These are phyloP conservation scores for Acrobasis suavella DNA, from an alignment of 2,888 invertebrate species.

Conservation along the genomic window DNA sequence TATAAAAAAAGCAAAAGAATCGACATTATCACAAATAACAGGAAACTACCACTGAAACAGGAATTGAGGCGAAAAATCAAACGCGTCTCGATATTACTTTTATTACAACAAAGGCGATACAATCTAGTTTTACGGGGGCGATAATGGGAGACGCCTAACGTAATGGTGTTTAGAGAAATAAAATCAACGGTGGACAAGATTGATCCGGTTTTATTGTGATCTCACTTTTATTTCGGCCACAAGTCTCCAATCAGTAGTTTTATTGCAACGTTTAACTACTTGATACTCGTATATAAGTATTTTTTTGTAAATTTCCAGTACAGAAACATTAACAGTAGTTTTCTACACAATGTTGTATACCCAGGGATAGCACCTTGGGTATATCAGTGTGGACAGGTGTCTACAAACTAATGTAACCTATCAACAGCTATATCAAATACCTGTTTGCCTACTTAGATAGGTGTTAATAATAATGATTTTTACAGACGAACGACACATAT, in stretches of 20 bases:
- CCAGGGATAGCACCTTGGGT: too few species aligned
- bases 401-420: too few species aligned
- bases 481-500: too few species aligned
- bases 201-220: slow-evolving; percentile 11
- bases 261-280: not conserved
- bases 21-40: not conserved
- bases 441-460: too few species aligned
- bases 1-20: not conserved
- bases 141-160: slow-evolving; percentile 9
- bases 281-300: too few species aligned
- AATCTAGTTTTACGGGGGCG: slow-evolving; percentile 43
- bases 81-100: slow-evolving; percentile 42
- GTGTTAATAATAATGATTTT: too few species aligned
- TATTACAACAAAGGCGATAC: slow-evolving; percentile 41
- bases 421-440: too few species aligned
- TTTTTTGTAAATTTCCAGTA: too few species aligned
- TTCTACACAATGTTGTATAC: too few species aligned
- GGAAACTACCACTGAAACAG: not conserved
- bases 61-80: slow-evolving; percentile 27
- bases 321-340: too few species aligned
- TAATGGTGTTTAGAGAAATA: slow-evolving; percentile 19
- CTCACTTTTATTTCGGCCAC: not conserved
- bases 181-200: slow-evolving; percentile 15
- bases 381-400: too few species aligned
- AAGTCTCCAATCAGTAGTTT: slow-evolving; percentile 11